Percentiles rank a stretch among this genome's conserved stretches.
Evolutionary conservation across 2,888 invertebrate genomes (phyloP).

Genomic region (Athalia cordata): DNA sequence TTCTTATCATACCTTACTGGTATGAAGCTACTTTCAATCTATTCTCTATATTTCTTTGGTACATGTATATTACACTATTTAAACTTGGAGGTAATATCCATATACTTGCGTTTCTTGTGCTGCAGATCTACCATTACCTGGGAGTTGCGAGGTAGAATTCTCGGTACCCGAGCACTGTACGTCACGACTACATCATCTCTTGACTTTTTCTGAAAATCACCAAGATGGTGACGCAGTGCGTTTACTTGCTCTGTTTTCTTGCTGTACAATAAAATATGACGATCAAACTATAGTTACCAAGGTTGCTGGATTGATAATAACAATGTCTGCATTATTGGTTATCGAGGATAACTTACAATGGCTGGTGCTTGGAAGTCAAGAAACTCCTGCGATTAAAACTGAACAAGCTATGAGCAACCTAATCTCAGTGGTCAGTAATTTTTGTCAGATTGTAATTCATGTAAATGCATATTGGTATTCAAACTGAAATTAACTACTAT

Average conservation of each 20-base stretch:
- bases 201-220: slow-evolving; percentile 63
- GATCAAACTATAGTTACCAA: slow-evolving; percentile 60
- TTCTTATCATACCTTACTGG: slow-evolving; percentile 75
- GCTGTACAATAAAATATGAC: slow-evolving; percentile 68
- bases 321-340: slow-evolving; percentile 72
- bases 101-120: slow-evolving; percentile 9
- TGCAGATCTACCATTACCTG: slow-evolving; percentile 72
- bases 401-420: slow-evolving; percentile 76
- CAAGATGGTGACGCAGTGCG: slow-evolving; percentile 66
- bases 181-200: slow-evolving; percentile 60
- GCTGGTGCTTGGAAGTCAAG: slow-evolving; percentile 69
- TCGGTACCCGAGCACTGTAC: slow-evolving; percentile 67
- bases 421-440: slow-evolving; percentile 74
- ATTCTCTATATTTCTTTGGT: neutral
- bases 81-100: neutral
- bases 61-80: neutral
- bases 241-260: slow-evolving; percentile 73
- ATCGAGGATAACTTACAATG: slow-evolving; percentile 73
- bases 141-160: slow-evolving; percentile 72
- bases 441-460: slow-evolving; percentile 18
- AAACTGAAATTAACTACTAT: too few relatives aligned
- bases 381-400: slow-evolving; percentile 64
- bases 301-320: slow-evolving; percentile 64
- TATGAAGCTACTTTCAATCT: slow-evolving; percentile 56
- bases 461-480: neutral